These are phyloP conservation scores for Drosophila bocqueti DNA, from an alignment of 1,140 invertebrate species.

Conservation along the genomic window DNA sequence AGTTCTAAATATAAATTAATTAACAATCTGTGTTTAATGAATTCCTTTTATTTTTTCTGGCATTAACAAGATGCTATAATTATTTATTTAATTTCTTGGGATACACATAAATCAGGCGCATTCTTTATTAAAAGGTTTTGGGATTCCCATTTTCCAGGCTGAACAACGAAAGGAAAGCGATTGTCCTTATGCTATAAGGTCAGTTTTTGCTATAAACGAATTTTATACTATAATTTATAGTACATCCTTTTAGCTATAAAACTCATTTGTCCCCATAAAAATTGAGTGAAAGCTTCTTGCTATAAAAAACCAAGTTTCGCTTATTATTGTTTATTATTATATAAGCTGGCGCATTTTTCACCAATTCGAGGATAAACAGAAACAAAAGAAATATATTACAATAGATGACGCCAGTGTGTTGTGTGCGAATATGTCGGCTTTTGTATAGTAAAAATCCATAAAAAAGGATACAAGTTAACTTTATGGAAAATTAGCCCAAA, in stretches of 20 bases:
- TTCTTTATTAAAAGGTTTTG: too few species aligned
- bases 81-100: too few species aligned
- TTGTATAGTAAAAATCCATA: not conserved
- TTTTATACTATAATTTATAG: not conserved
- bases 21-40: not conserved
- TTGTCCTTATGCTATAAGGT: too few species aligned
- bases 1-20: too few species aligned
- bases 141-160: too few species aligned
- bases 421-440: not conserved
- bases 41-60: too few species aligned
- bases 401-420: not conserved
- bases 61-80: too few species aligned
- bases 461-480: not conserved
- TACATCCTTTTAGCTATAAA: not conserved
- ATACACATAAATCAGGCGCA: too few species aligned
- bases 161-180: too few species aligned
- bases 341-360: not conserved
- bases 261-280: not conserved
- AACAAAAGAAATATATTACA: not conserved
- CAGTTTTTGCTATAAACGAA: not conserved
- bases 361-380: not conserved
- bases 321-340: too few species aligned
- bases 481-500: not conserved
- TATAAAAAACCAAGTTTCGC: slow-evolving; percentile 2
- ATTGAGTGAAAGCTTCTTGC: slow-evolving; percentile 2